phyloP scores from a whole-genome alignment of 2,888 invertebrate genomes.

The Chloroclysta siterata region DNA sequence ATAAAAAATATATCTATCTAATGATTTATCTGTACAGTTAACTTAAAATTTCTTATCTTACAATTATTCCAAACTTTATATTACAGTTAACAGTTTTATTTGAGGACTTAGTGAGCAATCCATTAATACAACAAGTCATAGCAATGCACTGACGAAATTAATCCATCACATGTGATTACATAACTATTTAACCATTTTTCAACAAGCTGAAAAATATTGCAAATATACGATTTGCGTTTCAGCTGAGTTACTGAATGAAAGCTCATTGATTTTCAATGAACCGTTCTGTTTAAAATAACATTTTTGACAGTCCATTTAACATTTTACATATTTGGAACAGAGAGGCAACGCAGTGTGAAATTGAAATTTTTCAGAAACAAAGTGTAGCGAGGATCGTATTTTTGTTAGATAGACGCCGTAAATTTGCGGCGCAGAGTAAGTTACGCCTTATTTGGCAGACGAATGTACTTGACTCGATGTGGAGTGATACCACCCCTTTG shows the following conservation, averaged over 20 bases:
- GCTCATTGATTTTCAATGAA: slow-evolving; percentile 36
- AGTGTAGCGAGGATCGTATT: slow-evolving; percentile 53
- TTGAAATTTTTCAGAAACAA: slow-evolving; percentile 70
- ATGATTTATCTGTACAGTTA: too few species aligned
- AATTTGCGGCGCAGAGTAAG: slow-evolving; percentile 65
- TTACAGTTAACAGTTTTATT: too few species aligned
- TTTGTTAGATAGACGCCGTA: slow-evolving; percentile 63
- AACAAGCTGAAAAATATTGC: neutral
- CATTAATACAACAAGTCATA: too few species aligned
- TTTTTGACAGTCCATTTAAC: slow-evolving; percentile 44
- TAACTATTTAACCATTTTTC: too few species aligned
- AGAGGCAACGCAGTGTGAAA: slow-evolving; percentile 67
- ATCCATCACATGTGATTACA: too few species aligned
- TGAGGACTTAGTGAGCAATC: too few species aligned
- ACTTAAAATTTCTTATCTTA: too few species aligned
- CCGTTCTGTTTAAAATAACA: slow-evolving; percentile 41
- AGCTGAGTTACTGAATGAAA: slow-evolving; percentile 25
- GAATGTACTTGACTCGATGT: slow-evolving; percentile 70
- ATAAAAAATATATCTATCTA: too few species aligned
- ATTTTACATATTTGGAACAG: slow-evolving; percentile 45
- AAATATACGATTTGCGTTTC: slow-evolving; percentile 6
- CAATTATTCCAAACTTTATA: too few species aligned
- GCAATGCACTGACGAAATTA: neutral
- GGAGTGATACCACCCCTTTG: slow-evolving; percentile 71
- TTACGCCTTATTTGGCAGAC: slow-evolving; percentile 79